A percentile compares a stretch with the other conserved stretches of the same genome.
These are phyloP conservation scores for Cosmopolites sordidus DNA, from an alignment of 2,888 invertebrate species.

Conservation along the genomic window DNA sequence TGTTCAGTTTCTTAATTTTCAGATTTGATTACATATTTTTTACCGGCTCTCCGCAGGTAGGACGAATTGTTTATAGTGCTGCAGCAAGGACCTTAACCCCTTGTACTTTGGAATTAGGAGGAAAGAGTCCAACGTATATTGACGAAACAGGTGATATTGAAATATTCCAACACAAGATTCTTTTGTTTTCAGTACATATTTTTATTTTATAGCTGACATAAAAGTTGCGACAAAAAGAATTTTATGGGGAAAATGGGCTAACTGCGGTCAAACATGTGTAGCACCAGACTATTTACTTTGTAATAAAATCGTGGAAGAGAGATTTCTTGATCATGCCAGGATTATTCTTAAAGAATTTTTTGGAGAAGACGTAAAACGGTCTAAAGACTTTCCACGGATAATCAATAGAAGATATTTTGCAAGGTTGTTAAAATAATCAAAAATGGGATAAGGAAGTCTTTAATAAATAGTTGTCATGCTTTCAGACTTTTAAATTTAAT, in stretches of 20 bases:
- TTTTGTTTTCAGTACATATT: no score
- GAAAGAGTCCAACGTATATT: conserved; percentile 84
- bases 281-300: conserved; percentile 94
- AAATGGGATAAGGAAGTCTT: no score
- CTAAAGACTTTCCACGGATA: conserved; percentile 76
- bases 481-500: conserved; percentile 58
- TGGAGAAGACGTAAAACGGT: conserved; percentile 53
- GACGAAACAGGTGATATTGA: conserved; percentile 60
- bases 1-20: background rate
- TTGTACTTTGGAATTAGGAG: conserved; percentile 69
- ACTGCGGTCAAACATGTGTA: conserved; percentile 93
- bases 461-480: no score
- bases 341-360: conserved; percentile 76
- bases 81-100: conserved; percentile 78
- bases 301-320: conserved; percentile 68
- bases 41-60: conserved; percentile 73
- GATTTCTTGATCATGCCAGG: conserved; percentile 48
- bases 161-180: no score
- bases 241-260: conserved; percentile 92
- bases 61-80: conserved; percentile 81
- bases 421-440: no score
- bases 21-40: conserved; percentile 94
- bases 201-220: conserved; percentile 54
- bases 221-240: conserved; percentile 74
- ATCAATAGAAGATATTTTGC: conserved; percentile 66